phyloP scores from a whole-genome alignment of 2,113 vertebrate species.

The Proteles cristata region DNA sequence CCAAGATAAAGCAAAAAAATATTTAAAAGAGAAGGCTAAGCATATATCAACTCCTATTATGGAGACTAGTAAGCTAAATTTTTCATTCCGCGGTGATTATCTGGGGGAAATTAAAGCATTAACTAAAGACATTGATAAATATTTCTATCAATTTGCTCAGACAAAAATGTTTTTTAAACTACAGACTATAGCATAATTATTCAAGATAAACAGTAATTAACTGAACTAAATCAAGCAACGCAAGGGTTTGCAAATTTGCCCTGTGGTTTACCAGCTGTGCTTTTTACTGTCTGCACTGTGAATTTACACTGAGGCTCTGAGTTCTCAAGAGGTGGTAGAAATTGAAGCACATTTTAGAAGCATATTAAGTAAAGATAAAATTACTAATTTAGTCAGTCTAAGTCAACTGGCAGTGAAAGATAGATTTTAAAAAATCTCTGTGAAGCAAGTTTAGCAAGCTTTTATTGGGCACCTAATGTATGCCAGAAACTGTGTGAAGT shows the following conservation, averaged over 20 bases:
- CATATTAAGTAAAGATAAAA: slow-evolving; percentile 59
- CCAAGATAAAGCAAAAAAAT: slow-evolving; percentile 62
- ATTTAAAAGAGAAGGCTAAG: slow-evolving; percentile 66
- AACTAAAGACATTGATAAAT: slow-evolving; percentile 76
- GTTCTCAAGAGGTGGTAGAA: slow-evolving; percentile 71
- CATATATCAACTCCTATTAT: slow-evolving; percentile 42
- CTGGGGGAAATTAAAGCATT: slow-evolving; percentile 64
- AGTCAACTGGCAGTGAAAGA: slow-evolving; percentile 29
- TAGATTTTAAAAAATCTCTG: not conserved
- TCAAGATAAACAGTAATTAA: slow-evolving; percentile 82
- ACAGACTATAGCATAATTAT: slow-evolving; percentile 78
- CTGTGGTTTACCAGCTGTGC: slow-evolving; percentile 79
- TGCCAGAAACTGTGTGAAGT: not conserved
- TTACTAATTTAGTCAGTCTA: slow-evolving; percentile 42
- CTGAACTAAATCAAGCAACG: slow-evolving; percentile 69
- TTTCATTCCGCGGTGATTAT: slow-evolving; percentile 59
- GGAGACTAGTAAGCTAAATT: slow-evolving; percentile 23
- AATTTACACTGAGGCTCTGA: slow-evolving; percentile 63
- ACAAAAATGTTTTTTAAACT: slow-evolving; percentile 73
- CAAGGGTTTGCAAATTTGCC: slow-evolving; percentile 73
- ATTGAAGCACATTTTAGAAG: slow-evolving; percentile 51
- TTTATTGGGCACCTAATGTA: not conserved
- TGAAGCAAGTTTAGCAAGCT: slow-evolving; percentile 19
- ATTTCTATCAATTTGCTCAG: slow-evolving; percentile 76
- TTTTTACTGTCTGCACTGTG: slow-evolving; percentile 63